Evolutionary conservation across 23 tunicate species (phyloP).

Genomic region (Diplosoma virens): DNA sequence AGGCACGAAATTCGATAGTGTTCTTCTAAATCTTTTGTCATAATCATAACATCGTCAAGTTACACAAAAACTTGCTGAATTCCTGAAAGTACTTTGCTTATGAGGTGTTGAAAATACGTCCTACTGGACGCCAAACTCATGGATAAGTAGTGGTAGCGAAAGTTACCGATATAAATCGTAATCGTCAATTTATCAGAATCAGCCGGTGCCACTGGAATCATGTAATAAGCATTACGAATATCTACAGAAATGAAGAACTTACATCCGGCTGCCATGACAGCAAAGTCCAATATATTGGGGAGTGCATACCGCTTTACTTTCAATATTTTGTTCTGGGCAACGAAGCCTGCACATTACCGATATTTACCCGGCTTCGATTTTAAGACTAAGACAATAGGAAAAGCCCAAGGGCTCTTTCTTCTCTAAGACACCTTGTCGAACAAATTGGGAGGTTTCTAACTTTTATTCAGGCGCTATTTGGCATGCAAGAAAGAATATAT

Average conservation of each 20-base stretch:
- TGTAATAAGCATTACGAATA: not conserved
- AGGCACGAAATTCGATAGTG: not conserved
- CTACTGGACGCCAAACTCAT: conserved; percentile 2
- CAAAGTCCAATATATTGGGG: conserved; percentile 1
- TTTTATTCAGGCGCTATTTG: not conserved
- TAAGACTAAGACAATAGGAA: conserved; percentile 4
- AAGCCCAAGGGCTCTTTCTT: conserved; percentile 9
- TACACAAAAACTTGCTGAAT: not conserved
- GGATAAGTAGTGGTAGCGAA: not conserved
- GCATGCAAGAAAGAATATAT: not conserved
- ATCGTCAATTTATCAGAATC: not conserved
- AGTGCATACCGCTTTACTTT: conserved; percentile 1
- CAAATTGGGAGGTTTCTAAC: not conserved
- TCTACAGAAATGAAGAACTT: not conserved
- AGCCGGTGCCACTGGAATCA: not conserved
- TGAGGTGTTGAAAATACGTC: not conserved
- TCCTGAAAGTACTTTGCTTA: not conserved
- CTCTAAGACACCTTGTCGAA: not conserved
- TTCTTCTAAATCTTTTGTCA: not conserved
- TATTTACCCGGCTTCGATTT: not conserved
- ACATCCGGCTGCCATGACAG: not conserved
- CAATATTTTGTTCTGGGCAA: conserved; percentile 1
- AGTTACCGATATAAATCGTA: not conserved
- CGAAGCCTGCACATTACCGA: not conserved
- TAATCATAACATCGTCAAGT: conserved; percentile 4